Percentiles rank a stretch among this genome's conserved stretches.
phyloP scores from a whole-genome alignment of 2,113 vertebrate genomes.

The human region DNA sequence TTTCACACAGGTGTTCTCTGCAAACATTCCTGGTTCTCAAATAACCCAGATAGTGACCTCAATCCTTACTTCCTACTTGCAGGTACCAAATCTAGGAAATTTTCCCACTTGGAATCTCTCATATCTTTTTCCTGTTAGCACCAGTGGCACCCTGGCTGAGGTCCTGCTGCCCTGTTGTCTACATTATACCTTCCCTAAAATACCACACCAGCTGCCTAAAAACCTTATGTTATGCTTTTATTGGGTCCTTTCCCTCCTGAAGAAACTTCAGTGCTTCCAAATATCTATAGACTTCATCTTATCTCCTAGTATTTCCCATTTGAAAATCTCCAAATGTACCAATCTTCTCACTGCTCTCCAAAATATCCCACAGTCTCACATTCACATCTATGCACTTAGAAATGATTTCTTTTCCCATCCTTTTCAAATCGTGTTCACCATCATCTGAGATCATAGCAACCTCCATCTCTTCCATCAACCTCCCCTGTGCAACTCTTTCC shows the following conservation, averaged over 20 bases:
- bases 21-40: background rate
- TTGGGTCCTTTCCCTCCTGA: background rate
- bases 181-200: background rate
- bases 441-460: background rate
- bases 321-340: background rate
- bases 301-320: background rate
- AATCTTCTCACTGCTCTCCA: background rate
- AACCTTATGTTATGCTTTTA: background rate
- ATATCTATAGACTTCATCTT: background rate
- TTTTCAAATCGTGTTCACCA: background rate
- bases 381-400: background rate
- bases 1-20: background rate
- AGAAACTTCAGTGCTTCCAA: conserved; percentile 6
- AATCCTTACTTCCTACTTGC: background rate
- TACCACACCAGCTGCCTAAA: background rate
- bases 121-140: background rate
- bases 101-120: background rate
- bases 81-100: background rate
- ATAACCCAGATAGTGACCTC: background rate
- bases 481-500: background rate
- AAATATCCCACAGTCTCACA: background rate
- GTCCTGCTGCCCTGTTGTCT: background rate
- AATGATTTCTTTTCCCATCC: background rate
- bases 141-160: background rate
- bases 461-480: background rate